Evolutionary conservation across 1,140 invertebrate species (phyloP).

Genomic region (Drosophila subpulchrella): DNA sequence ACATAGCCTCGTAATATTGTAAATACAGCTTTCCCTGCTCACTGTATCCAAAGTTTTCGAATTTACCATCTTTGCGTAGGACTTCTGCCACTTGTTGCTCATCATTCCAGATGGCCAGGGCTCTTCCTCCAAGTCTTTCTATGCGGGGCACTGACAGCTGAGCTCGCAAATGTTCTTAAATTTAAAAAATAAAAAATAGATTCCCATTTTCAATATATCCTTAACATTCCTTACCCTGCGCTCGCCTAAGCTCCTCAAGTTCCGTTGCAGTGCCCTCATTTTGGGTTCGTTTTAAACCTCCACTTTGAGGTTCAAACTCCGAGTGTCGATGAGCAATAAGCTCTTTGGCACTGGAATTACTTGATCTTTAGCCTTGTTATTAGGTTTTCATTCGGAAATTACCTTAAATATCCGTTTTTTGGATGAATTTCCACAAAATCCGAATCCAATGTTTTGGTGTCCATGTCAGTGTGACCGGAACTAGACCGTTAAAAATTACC

Average conservation of each 20-base stretch:
- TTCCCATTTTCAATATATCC: not conserved
- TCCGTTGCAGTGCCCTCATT: slow-evolving; percentile 49
- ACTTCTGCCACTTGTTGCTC: slow-evolving; percentile 68
- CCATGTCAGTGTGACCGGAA: slow-evolving; percentile 18
- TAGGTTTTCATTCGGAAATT: not conserved
- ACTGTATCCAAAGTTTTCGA: slow-evolving; percentile 70
- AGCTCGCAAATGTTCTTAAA: slow-evolving; percentile 48
- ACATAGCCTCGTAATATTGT: slow-evolving; percentile 75
- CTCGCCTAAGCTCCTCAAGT: slow-evolving; percentile 37
- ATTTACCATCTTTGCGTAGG: slow-evolving; percentile 75
- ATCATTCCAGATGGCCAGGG: slow-evolving; percentile 60
- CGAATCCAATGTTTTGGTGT: slow-evolving; percentile 3
- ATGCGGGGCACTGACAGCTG: slow-evolving; percentile 65
- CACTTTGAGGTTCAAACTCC: slow-evolving; percentile 29
- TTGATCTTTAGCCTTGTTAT: not conserved
- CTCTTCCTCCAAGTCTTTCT: slow-evolving; percentile 62
- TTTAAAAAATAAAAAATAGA: slow-evolving; percentile 1
- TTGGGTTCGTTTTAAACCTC: slow-evolving; percentile 61
- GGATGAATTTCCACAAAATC: slow-evolving; percentile 49
- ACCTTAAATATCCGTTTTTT: slow-evolving; percentile 62
- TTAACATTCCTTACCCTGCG: slow-evolving; percentile 31
- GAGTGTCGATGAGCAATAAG: slow-evolving; percentile 51
- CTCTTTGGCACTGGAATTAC: slow-evolving; percentile 42
- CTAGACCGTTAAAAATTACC: not conserved
- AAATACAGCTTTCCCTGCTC: slow-evolving; percentile 56